Percentiles rank a stretch among this genome's conserved stretches.
Evolutionary conservation across 2,113 vertebrate genomes (phyloP).

Genomic region (Grammomys surdaster): DNA sequence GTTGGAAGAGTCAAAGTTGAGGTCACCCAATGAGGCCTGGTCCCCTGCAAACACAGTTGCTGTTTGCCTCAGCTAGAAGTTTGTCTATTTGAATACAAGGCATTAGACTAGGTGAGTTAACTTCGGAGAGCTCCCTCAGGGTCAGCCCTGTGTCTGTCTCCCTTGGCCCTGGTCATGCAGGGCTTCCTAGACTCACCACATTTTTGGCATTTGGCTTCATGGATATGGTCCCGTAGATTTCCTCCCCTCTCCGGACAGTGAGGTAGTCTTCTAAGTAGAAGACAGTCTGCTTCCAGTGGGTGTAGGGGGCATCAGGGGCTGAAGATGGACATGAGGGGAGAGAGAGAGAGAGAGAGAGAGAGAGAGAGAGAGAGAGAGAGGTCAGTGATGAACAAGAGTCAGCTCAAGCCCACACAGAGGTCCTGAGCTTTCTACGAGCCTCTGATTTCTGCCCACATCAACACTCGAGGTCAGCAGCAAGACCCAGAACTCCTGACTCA

Average conservation of each 20-base stretch:
- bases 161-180: too few species aligned
- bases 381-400: background rate
- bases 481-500: background rate
- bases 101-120: too few species aligned
- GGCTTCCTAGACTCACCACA: slow-evolving; percentile 88
- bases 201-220: slow-evolving; percentile 99
- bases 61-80: background rate
- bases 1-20: background rate
- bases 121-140: background rate
- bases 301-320: slow-evolving; percentile 97
- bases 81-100: background rate
- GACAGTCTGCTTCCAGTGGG: slow-evolving; percentile 99
- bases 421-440: background rate
- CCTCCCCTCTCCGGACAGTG: slow-evolving; percentile 96
- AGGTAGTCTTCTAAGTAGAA: slow-evolving; percentile 98
- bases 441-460: background rate
- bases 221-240: slow-evolving; percentile 94
- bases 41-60: background rate
- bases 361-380: background rate
- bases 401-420: background rate
- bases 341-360: too few species aligned
- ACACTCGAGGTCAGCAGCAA: background rate
- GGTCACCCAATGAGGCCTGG: background rate
- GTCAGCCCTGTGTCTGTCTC: fast-evolving
- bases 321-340: background rate